Evolutionary conservation across 2,888 invertebrate species (phyloP).

Genomic region (Operophtera brumata): DNA sequence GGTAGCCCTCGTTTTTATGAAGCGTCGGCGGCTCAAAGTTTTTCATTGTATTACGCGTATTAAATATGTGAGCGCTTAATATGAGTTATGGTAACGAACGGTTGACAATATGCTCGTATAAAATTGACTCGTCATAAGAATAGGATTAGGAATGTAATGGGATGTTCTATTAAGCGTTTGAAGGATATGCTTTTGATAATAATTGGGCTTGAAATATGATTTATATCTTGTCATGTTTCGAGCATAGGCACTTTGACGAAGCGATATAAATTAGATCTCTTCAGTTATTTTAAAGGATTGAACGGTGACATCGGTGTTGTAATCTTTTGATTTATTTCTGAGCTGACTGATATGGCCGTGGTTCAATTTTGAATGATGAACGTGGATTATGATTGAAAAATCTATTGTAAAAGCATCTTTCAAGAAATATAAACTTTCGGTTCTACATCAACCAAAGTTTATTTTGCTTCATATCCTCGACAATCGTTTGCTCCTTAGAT

Average conservation of each 20-base stretch:
- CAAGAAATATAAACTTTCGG: neutral
- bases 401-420: constrained; percentile 9
- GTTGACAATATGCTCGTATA: constrained; percentile 67
- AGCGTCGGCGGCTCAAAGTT: constrained; percentile 51
- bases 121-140: constrained; percentile 72
- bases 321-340: constrained; percentile 57
- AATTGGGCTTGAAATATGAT: constrained; percentile 72
- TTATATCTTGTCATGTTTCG: constrained; percentile 60
- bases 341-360: constrained; percentile 40
- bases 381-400: constrained; percentile 6
- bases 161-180: constrained; percentile 56
- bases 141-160: constrained; percentile 70
- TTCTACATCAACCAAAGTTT: too few relatives aligned
- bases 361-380: constrained; percentile 31
- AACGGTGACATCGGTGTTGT: constrained; percentile 50
- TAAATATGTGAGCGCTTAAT: constrained; percentile 66
- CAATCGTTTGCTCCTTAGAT: too few relatives aligned
- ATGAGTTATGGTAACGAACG: constrained; percentile 68
- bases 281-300: constrained; percentile 49
- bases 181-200: constrained; percentile 69
- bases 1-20: constrained; percentile 61
- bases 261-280: constrained; percentile 51
- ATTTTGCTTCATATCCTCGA: too few relatives aligned
- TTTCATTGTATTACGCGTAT: constrained; percentile 51
- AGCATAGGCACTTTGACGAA: constrained; percentile 39